Evolutionary conservation across 2,888 invertebrate genomes (phyloP), one percentile per base, ranked within the genome.

Genomic region (Epirrhoe alternata): DNA sequence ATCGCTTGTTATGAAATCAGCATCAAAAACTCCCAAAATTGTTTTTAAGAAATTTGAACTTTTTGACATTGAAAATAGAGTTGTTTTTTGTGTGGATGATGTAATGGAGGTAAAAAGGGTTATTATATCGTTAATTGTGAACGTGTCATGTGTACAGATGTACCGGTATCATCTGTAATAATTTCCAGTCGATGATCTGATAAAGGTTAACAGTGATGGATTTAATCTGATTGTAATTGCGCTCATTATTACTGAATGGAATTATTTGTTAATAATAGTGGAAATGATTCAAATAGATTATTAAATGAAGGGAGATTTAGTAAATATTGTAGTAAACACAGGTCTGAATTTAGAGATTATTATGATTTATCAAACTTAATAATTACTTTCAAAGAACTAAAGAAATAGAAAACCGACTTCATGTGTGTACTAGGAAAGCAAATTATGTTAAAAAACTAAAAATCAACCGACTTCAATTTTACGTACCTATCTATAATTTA

Each of bases 41-140:
- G 3, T 1, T 10, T 45, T 7, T 8, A 14, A 16, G 42, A 33
- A 24, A 47, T 12, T 50, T 45, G n/a, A 57, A 5, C 47, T 49
- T 47, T 60, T 10, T 4, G 1, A 0, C 6, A 1, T 1, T 35
- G 5, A 8, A 12, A 16, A 54, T 7, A 65, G 33, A 35, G 51
- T 45, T 51, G 47, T 16, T 33, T n/a, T 38, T 61, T 6, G 17
- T 45, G 33, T 64, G 42, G 5, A 12, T n/a, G 14, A 10, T 24
- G 30, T 0, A n/a, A 45, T 30, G 74, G 74, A 75, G 77, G 76
- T 78, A 71, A 68, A 81, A 84, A 86, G 86, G 84, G 84, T 84
- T 84, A 80, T 79, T 57, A 64, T 54, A 57, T 80, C 70, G 75
- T 72, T 65, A 56, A 61, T 65, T 61, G 56, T 47, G 16, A 14